phyloP scores from a whole-genome alignment of 64 coral and sea anemone genomes.

The Porites australiensis region DNA sequence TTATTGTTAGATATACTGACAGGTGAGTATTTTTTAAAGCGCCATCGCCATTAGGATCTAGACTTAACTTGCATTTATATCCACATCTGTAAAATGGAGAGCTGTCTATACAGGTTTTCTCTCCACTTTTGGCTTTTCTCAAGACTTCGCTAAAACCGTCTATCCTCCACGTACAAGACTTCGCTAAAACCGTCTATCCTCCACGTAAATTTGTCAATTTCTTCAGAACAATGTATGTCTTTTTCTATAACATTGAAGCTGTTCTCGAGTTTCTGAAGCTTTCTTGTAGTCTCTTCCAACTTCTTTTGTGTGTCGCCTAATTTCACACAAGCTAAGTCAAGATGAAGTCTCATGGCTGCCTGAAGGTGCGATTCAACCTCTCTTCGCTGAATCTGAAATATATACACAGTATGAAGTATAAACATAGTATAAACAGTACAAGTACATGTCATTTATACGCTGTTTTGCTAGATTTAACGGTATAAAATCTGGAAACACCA shows the following conservation, averaged over 20 bases:
- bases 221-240: too few relatives aligned
- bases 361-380: not conserved
- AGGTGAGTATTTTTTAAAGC: not conserved
- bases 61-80: not conserved
- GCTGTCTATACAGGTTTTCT: not conserved
- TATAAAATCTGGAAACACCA: too few relatives aligned
- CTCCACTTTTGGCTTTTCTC: not conserved
- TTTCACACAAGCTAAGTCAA: conserved; percentile 2
- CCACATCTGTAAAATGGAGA: conserved; percentile 6
- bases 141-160: not conserved
- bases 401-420: too few relatives aligned
- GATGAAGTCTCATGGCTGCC: not conserved
- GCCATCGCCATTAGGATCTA: not conserved
- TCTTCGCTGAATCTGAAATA: not conserved
- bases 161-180: not conserved
- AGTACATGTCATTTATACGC: too few relatives aligned
- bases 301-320: not conserved
- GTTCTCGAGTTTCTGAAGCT: not conserved
- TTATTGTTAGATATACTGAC: not conserved
- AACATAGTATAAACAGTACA: too few relatives aligned
- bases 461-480: too few relatives aligned
- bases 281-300: not conserved
- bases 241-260: not conserved
- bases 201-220: not conserved
- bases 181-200: not conserved